Percentiles rank a stretch among this genome's conserved stretches.
phyloP scores from a whole-genome alignment of 2,888 invertebrate species.

The Sesia bembeciformis region DNA sequence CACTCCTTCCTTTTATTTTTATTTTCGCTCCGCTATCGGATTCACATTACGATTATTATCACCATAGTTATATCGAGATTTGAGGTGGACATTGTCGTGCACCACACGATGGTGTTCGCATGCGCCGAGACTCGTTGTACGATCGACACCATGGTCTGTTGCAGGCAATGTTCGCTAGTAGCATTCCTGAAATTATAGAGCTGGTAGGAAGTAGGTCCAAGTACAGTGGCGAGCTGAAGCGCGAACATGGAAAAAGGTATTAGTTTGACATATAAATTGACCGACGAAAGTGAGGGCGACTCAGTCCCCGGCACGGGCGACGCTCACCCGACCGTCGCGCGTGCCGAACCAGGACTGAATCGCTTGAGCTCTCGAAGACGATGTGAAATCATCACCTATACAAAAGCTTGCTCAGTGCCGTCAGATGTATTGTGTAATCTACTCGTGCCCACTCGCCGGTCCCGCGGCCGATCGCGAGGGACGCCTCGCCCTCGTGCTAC shows the following conservation, averaged over 20 bases:
- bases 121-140: slow-evolving; percentile 44
- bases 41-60: slow-evolving; percentile 54
- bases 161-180: slow-evolving; percentile 99
- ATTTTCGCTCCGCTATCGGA: slow-evolving; percentile 69
- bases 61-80: slow-evolving; percentile 62
- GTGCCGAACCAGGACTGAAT: slow-evolving; percentile 41
- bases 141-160: slow-evolving; percentile 79
- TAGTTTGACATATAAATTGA: slow-evolving; percentile 63
- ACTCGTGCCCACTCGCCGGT: slow-evolving; percentile 58
- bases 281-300: slow-evolving; percentile 62
- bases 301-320: slow-evolving; percentile 30
- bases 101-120: slow-evolving; percentile 68
- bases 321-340: slow-evolving; percentile 15
- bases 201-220: slow-evolving; percentile 99
- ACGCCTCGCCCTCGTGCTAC: slow-evolving; percentile 17
- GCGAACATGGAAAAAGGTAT: slow-evolving; percentile 99
- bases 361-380: slow-evolving; percentile 58
- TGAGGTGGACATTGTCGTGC: slow-evolving; percentile 71
- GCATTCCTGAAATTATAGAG: slow-evolving; percentile 99
- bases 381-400: slow-evolving; percentile 61
- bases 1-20: slow-evolving; percentile 61
- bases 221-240: slow-evolving; percentile 99
- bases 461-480: slow-evolving; percentile 21
- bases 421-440: slow-evolving; percentile 76
- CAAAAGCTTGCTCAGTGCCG: slow-evolving; percentile 75